Evolutionary conservation across 2,797 vertebrate genomes (phyloP).

Genomic region (Meriones psammophilus): DNA sequence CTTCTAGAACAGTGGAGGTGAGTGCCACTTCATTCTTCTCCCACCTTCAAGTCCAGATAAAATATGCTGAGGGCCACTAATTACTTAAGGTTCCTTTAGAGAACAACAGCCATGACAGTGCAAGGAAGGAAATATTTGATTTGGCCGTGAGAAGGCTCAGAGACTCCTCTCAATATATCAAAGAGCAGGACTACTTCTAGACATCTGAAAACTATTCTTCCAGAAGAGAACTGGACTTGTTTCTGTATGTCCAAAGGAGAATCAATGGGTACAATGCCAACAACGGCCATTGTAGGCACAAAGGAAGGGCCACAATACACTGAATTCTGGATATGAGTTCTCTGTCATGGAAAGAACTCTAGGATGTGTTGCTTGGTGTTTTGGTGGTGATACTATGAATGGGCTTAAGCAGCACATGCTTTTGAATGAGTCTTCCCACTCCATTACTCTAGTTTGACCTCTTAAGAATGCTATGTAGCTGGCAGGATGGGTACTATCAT

Average conservation of each 20-base stretch:
- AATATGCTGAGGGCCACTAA: background rate
- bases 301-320: background rate
- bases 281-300: background rate
- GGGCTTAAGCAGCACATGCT: background rate
- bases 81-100: background rate
- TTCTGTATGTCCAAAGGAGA: background rate
- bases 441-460: background rate
- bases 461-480: background rate
- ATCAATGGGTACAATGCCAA: background rate
- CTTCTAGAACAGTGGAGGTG: background rate
- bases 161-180: background rate
- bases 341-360: background rate
- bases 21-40: background rate
- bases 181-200: background rate
- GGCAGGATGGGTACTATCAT: background rate
- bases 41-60: background rate
- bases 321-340: slow-evolving; percentile 4
- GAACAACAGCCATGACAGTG: background rate
- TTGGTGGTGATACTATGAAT: background rate
- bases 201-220: background rate
- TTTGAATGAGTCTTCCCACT: background rate
- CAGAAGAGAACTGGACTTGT: background rate
- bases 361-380: background rate
- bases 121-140: background rate
- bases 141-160: background rate